These are phyloP conservation scores for Andrena bucephala DNA, from an alignment of 2,888 invertebrate genomes.

Conservation along the genomic window DNA sequence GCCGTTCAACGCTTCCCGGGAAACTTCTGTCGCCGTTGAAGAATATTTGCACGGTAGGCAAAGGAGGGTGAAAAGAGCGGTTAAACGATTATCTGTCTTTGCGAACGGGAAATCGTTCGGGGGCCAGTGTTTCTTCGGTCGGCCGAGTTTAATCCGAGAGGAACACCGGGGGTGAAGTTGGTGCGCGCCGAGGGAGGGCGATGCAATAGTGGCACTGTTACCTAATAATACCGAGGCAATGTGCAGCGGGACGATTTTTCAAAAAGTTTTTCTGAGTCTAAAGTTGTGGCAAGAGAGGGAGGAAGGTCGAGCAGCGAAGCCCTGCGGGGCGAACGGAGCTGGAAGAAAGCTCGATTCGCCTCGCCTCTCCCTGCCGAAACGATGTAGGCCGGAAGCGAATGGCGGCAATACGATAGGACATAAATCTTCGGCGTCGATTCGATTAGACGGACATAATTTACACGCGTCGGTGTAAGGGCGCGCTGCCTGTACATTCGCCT, in stretches of 20 bases:
- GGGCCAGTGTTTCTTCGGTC: slow-evolving; percentile 10
- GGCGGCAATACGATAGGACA: slow-evolving; percentile 80
- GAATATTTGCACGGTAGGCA: not conserved
- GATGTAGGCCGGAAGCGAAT: slow-evolving; percentile 69
- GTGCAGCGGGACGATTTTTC: slow-evolving; percentile 73
- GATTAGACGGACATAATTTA: slow-evolving; percentile 82
- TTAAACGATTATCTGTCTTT: too few species aligned
- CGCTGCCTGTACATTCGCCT: slow-evolving; percentile 15
- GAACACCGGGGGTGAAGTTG: slow-evolving; percentile 6
- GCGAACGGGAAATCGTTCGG: not conserved
- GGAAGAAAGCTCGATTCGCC: slow-evolving; percentile 4
- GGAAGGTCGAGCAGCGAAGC: slow-evolving; percentile 42
- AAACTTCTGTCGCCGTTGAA: not conserved
- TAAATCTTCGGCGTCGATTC: slow-evolving; percentile 82
- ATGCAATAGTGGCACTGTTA: slow-evolving; percentile 49
- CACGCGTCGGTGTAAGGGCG: slow-evolving; percentile 59
- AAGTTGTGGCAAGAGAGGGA: slow-evolving; percentile 51
- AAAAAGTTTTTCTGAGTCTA: slow-evolving; percentile 75
- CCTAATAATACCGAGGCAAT: slow-evolving; percentile 50
- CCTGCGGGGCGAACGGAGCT: slow-evolving; percentile 6
- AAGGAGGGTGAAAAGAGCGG: not conserved
- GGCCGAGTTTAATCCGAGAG: slow-evolving; percentile 18
- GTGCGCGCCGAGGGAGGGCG: not conserved
- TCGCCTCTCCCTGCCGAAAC: not conserved
- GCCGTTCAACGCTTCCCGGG: not conserved